Base-by-base conservation (phyloP, 1,140 invertebrate species). In the Sycophila sp. region DNA sequence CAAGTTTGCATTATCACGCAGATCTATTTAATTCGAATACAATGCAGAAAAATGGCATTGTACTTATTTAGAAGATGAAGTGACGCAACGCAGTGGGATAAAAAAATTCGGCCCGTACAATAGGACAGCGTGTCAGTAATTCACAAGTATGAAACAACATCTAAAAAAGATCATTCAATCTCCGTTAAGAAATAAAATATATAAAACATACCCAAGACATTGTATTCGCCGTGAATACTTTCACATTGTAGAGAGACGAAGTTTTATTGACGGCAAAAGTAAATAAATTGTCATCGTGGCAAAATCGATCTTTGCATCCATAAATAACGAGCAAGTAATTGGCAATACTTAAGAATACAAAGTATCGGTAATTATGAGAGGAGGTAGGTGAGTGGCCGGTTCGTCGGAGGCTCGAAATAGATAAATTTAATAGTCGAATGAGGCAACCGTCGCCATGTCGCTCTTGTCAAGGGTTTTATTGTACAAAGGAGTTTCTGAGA, bases 361-460 rank as follows among this genome's bases (percentile, higher is more conserved):
- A n/a, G n/a, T n/a, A n/a, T n/a, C n/a, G n/a, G n/a, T n/a, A n/a
- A n/a, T n/a, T n/a, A n/a, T n/a, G n/a, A n/a, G n/a, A n/a, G n/a
- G n/a, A n/a, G n/a, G n/a, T n/a, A n/a, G n/a, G n/a, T n/a, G n/a
- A n/a, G n/a, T n/a, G n/a, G n/a, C n/a, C n/a, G n/a, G n/a, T n/a
- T n/a, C n/a, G n/a, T n/a, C n/a, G n/a, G 49, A 53, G 63, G 45
- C 26, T 19, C 17, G 17, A 34, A 59, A 55, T 68, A 68, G 65
- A 68, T 68, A 68, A 68, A 68, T 68, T 68, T 68, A 59, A 58
- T 59, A 68, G 65, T 15, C 38, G 13, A 55, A 68, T 68, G 65
- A 68, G 59, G 65, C 59, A 68, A 68, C 65, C 65, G 65, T 47
- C 56, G 38, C 40, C 38, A 38, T 22, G 32, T 42, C 15, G 24